Evolutionary conservation across 1,140 invertebrate genomes (phyloP), one percentile per base, ranked within the genome.

Genomic region (Drosophila melanica): DNA sequence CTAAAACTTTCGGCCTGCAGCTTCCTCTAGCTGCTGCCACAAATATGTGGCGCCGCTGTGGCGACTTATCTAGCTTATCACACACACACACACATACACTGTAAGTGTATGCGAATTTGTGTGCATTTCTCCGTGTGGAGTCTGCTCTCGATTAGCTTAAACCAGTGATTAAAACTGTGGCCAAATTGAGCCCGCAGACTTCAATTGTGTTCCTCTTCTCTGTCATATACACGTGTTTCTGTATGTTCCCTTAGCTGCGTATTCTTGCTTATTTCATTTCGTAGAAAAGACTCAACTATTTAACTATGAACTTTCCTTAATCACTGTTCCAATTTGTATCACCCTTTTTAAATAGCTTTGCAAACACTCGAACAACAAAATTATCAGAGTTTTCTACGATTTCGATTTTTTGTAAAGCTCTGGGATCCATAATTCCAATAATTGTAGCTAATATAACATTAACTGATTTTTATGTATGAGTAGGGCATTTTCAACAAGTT

Each of bases 41-140:
- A 75, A 69, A 74, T 77, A 77, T 77, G 75, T 44, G 37, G 59
- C 51, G 30, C 12, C 50, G 50, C 41, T 62, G 60, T 48, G 37
- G 44, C 66, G 55, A 53, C 57, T 60, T 37, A 18, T 53, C 42
- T 12, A 37, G 45, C 57, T 65, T 57, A 37, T 55, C 45, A 48
- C 59, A 71, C 33, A 42, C 39, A 23, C 16, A 12, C 14, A 8
- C 12, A 18, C 14, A 14, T 4, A 16, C 2, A 18, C 30, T 35
- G 4, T 3, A 7, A 55, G 2, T 53, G 5, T 45, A 33, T 33
- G 27, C 23, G 47, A 12, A 27, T 35, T 54, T 27, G 27, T 27
- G 27, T 27, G 27, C 27, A 27, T 20, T 58, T 42, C 41, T 41
- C 51, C 33, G 30, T 18, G 33, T 30, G 27, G 14, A 35, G 14